Conservation (phyloP, 2,797 vertebrate species). For the Lacerta viridis region DNA sequence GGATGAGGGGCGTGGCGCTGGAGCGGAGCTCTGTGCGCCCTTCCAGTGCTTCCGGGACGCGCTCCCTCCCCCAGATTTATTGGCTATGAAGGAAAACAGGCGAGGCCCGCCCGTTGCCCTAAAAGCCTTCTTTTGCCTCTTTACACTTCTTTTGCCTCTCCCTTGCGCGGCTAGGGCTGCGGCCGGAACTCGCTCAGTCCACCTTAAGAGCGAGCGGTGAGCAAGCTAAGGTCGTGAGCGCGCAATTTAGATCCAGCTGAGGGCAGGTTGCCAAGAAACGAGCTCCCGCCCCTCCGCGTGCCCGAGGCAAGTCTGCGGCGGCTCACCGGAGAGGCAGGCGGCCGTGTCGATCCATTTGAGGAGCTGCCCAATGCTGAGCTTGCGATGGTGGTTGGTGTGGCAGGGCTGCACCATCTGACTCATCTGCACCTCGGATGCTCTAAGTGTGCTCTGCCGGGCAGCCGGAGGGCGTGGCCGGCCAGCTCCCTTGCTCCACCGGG, state of each 20-base stretch:
- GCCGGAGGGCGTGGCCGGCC: no score
- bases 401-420: conserved; percentile 96
- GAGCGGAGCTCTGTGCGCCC: no score
- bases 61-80: no score
- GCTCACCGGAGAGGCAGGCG: conserved; percentile 93
- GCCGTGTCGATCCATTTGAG: conserved; percentile 98
- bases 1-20: no score
- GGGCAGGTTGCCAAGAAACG: conserved; percentile 4
- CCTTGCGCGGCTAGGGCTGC: neutral
- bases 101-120: no score
- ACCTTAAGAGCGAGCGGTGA: conserved; percentile 7
- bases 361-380: conserved; percentile 93
- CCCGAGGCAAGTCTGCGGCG: neutral
- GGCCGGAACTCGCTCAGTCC: neutral
- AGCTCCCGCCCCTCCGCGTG: neutral
- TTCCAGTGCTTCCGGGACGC: no score
- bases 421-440: conserved; percentile 91
- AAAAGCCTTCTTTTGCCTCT: no score
- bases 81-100: neutral
- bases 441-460: no score
- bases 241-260: neutral
- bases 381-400: conserved; percentile 91
- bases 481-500: no score
- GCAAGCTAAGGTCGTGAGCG: neutral
- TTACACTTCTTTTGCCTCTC: no score